A percentile compares a stretch with the other conserved stretches of the same genome.
These are phyloP conservation scores for Amazonetta brasiliensis DNA, from an alignment of 2,797 vertebrate species.

Conservation along the genomic window DNA sequence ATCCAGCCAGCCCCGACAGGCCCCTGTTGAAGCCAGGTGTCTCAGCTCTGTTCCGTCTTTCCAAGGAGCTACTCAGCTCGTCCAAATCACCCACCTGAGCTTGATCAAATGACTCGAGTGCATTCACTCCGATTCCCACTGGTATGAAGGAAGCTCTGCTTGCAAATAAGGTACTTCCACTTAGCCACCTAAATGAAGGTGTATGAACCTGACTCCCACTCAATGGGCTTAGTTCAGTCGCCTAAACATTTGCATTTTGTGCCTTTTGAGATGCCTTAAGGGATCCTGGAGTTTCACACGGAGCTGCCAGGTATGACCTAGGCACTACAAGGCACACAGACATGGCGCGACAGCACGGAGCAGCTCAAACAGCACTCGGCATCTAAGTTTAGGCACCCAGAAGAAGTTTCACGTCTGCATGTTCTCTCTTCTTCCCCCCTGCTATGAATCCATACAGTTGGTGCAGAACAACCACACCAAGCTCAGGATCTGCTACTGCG, in stretches of 20 bases:
- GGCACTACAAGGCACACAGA: not conserved
- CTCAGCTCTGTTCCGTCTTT: not conserved
- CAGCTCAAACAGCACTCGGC: not conserved
- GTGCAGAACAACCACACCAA: not conserved
- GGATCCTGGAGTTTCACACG: not conserved
- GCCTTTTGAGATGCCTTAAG: not conserved
- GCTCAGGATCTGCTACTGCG: not conserved
- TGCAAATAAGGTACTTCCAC: not conserved
- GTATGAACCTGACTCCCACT: not conserved
- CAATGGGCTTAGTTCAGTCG: not conserved
- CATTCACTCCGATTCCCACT: not conserved
- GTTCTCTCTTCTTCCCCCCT: not conserved
- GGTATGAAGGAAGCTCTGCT: not conserved
- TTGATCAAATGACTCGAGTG: not conserved
- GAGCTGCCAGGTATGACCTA: not conserved
- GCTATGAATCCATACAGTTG: not conserved
- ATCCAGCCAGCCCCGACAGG: rapidly evolving
- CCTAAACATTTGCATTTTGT: not conserved
- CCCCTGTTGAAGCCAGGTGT: not conserved
- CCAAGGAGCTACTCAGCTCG: not conserved
- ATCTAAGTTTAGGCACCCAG: not conserved
- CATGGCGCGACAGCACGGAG: not conserved
- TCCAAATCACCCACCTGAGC: not conserved
- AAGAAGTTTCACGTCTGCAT: not conserved
- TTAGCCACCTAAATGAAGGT: not conserved